These are phyloP conservation scores for Rhogogaster chlorosoma DNA, from an alignment of 2,888 invertebrate species.

Conservation along the genomic window DNA sequence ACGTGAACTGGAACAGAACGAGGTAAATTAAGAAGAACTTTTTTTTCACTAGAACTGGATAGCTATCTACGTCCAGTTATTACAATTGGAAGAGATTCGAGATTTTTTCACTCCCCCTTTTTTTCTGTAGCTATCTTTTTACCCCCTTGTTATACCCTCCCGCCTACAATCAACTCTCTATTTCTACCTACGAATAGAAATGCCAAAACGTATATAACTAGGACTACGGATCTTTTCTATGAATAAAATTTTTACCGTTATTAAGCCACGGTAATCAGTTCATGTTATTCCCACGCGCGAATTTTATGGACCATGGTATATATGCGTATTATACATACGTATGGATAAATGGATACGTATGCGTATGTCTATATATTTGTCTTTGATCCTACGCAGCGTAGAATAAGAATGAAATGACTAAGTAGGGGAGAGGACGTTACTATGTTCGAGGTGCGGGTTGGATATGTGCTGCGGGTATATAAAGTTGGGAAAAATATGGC, in stretches of 20 bases:
- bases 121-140: neutral
- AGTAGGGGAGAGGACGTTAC: neutral
- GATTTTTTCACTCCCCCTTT: neutral
- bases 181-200: neutral
- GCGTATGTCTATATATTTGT: neutral
- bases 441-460: neutral
- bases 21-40: conserved; percentile 44
- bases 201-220: neutral
- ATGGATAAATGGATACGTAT: neutral
- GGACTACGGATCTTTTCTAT: neutral
- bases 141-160: neutral
- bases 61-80: conserved; percentile 2
- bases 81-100: conserved; percentile 21
- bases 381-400: conserved; percentile 1
- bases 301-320: neutral
- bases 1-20: conserved; percentile 38
- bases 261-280: neutral
- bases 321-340: neutral
- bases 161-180: neutral
- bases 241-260: conserved; percentile 12
- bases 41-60: conserved; percentile 47
- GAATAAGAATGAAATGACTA: neutral
- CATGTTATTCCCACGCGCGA: conserved; percentile 11
- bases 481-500: conserved; percentile 1
- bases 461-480: neutral